Conservation (phyloP, 2,888 invertebrate species). For the Ochlodes sylvanus region DNA sequence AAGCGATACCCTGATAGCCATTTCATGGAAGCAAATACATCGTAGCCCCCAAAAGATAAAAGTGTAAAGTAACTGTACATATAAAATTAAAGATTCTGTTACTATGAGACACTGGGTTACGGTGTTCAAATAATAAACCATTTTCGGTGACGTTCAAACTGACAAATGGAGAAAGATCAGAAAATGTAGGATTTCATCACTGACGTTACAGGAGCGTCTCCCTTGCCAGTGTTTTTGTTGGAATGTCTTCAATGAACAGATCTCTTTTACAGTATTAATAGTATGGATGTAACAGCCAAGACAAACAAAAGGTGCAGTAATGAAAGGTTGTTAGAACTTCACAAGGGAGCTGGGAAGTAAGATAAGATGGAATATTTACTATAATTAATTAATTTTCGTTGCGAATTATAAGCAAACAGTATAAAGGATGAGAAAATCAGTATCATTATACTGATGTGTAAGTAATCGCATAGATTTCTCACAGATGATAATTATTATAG, state of each 20-base stretch:
- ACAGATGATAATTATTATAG: conserved; percentile 1
- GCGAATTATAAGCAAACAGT: background rate
- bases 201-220: background rate
- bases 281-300: background rate
- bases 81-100: no score
- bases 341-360: background rate
- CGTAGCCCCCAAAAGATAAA: no score
- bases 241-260: conserved; percentile 2
- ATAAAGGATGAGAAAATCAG: conserved; percentile 1
- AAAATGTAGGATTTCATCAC: background rate
- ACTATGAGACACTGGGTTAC: no score
- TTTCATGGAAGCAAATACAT: no score
- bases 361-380: conserved; percentile 3
- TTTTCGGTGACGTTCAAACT: no score
- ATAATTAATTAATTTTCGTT: background rate
- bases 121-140: no score
- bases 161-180: no score
- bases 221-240: conserved; percentile 3
- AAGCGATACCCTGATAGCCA: no score
- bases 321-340: conserved; percentile 5
- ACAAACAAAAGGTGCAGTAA: conserved; percentile 5
- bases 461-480: conserved; percentile 7
- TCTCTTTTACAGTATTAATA: background rate
- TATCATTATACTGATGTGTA: conserved; percentile 4
- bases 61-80: no score